Evolutionary conservation across 1,140 invertebrate species (phyloP).

Genomic region (Chlorops oryzae): DNA sequence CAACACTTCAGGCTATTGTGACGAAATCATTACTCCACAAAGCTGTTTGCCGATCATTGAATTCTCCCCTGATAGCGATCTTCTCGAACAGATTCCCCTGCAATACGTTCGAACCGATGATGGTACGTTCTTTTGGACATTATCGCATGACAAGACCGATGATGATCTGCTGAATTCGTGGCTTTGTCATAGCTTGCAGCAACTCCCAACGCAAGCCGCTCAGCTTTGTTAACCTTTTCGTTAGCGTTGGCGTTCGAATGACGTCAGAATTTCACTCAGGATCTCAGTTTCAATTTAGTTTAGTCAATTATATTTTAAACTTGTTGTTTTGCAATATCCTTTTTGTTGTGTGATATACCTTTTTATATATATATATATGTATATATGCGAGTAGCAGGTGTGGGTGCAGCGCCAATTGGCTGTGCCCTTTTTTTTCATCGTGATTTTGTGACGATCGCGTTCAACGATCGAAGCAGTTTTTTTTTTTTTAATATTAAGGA

Average conservation of each 20-base stretch:
- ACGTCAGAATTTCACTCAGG: not conserved
- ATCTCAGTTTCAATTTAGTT: too few relatives aligned
- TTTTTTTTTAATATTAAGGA: too few relatives aligned
- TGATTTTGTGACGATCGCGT: too few relatives aligned
- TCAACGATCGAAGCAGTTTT: too few relatives aligned
- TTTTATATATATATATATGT: too few relatives aligned
- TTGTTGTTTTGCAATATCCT: too few relatives aligned
- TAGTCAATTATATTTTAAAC: too few relatives aligned
- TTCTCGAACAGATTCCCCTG: slow-evolving; percentile 21
- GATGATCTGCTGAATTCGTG: slow-evolving; percentile 36
- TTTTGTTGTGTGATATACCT: too few relatives aligned
- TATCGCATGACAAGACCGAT: slow-evolving; percentile 33
- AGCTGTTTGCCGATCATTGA: too few relatives aligned
- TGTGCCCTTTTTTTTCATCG: too few relatives aligned
- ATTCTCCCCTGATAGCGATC: slow-evolving; percentile 8
- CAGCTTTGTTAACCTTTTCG: not conserved
- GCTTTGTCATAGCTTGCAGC: slow-evolving; percentile 26
- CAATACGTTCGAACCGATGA: slow-evolving; percentile 42
- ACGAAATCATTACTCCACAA: not conserved
- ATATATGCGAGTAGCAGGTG: too few relatives aligned
- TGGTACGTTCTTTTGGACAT: slow-evolving; percentile 43
- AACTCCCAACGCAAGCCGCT: slow-evolving; percentile 1
- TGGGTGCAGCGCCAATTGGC: too few relatives aligned
- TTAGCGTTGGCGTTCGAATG: not conserved
- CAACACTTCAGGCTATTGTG: not conserved